Conservation (phyloP, 1,140 invertebrate species). For the Sitophilus oryzae region DNA sequence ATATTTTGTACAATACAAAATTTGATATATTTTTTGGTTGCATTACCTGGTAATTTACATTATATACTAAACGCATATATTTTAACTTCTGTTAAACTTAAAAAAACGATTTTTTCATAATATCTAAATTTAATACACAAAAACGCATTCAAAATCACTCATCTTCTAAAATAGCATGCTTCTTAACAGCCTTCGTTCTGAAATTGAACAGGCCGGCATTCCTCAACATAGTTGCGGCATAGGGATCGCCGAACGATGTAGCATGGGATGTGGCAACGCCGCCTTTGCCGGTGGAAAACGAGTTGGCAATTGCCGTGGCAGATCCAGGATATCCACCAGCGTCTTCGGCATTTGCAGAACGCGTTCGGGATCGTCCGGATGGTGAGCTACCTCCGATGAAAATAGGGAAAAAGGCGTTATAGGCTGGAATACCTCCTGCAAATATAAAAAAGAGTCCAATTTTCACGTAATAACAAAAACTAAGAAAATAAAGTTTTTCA, state of each 20-base stretch:
- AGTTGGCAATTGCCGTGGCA: conserved; percentile 45
- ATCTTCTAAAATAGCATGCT: too few relatives aligned
- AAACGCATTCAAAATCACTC: too few relatives aligned
- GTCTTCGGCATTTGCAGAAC: conserved; percentile 48
- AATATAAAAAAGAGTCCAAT: not conserved
- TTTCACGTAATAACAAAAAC: not conserved
- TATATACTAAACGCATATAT: not conserved
- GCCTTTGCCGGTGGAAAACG: conserved; percentile 26
- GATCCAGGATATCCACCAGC: conserved; percentile 62
- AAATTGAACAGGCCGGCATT: conserved; percentile 22
- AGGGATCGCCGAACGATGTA: conserved; percentile 57
- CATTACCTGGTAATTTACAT: not conserved
- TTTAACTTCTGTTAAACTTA: not conserved
- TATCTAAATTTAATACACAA: too few relatives aligned
- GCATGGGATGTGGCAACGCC: conserved; percentile 57
- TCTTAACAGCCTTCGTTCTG: conserved; percentile 8
- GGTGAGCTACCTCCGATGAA: conserved; percentile 49
- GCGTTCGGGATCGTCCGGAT: conserved; percentile 39
- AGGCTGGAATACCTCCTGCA: conserved; percentile 31
- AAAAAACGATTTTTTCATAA: too few relatives aligned
- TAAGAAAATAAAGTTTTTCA: too few relatives aligned
- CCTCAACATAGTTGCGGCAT: conserved; percentile 28
- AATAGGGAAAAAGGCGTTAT: conserved; percentile 57
- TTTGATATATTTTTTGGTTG: not conserved
- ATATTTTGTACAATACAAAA: not conserved